Evolutionary conservation across 2,797 vertebrate genomes (phyloP).

Genomic region (Lithobates pipiens): DNA sequence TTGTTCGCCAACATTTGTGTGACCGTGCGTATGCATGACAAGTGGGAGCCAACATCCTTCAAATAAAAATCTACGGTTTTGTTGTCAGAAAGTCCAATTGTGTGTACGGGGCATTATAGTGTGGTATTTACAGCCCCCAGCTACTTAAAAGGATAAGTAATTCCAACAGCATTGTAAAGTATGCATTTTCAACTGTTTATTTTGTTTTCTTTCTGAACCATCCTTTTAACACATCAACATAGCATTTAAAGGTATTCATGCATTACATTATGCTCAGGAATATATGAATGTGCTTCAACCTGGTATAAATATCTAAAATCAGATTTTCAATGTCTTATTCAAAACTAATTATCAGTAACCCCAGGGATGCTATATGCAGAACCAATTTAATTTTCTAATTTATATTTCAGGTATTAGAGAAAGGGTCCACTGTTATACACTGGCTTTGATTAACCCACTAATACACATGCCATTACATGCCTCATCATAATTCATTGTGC

Average conservation of each 20-base stretch:
- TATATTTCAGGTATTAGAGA: conserved; percentile 28
- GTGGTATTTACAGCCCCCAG: too few relatives aligned
- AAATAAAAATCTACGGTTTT: too few relatives aligned
- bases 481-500: conserved; percentile 47
- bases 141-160: too few relatives aligned
- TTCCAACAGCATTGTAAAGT: too few relatives aligned
- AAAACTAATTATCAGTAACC: conserved; percentile 41
- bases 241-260: neutral
- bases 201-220: neutral
- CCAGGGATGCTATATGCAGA: conserved; percentile 17
- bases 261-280: neutral
- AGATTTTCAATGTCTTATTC: conserved; percentile 16
- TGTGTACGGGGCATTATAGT: too few relatives aligned
- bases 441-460: conserved; percentile 42
- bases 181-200: too few relatives aligned
- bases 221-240: neutral
- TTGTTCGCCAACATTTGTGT: too few relatives aligned
- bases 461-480: conserved; percentile 47
- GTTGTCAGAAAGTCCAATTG: too few relatives aligned
- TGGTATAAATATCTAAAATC: conserved; percentile 17
- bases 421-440: conserved; percentile 40
- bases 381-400: conserved; percentile 38
- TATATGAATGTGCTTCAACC: neutral
- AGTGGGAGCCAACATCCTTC: too few relatives aligned
- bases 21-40: too few relatives aligned